A percentile compares a stretch with the other conserved stretches of the same genome.
Evolutionary conservation across 2,113 vertebrate genomes (phyloP).

Genomic region (Myodes glareolus): DNA sequence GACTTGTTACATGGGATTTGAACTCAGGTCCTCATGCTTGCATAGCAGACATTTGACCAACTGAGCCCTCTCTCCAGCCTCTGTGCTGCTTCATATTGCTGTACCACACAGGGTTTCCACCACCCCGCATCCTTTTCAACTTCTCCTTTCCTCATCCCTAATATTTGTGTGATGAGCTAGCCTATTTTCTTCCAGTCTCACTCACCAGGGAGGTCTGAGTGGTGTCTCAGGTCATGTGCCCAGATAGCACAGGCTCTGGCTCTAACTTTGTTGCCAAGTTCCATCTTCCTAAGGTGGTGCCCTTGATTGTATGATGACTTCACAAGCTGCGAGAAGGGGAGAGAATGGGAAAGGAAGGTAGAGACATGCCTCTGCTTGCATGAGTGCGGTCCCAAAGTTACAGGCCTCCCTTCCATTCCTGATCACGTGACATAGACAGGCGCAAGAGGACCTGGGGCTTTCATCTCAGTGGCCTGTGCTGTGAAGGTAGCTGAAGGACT

Average conservation of each 20-base stretch:
- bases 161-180: not conserved
- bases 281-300: not conserved
- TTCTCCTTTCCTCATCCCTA: too few species aligned
- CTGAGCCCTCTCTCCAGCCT: not conserved
- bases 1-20: too few species aligned
- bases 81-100: not conserved
- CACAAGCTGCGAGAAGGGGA: not conserved
- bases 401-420: not conserved
- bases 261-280: not conserved
- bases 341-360: not conserved
- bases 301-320: not conserved
- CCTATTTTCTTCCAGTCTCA: not conserved
- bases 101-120: not conserved
- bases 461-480: not conserved
- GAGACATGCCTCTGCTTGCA: not conserved
- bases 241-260: too few species aligned
- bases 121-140: not conserved
- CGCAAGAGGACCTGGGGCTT: not conserved
- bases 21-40: not conserved
- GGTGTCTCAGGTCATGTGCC: not conserved
- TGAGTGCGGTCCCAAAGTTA: not conserved
- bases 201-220: not conserved
- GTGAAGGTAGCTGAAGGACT: not conserved
- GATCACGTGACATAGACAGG: not conserved
- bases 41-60: too few species aligned